phyloP scores from a whole-genome alignment of 2,797 vertebrate genomes.

The Crypturellus tataupa region DNA sequence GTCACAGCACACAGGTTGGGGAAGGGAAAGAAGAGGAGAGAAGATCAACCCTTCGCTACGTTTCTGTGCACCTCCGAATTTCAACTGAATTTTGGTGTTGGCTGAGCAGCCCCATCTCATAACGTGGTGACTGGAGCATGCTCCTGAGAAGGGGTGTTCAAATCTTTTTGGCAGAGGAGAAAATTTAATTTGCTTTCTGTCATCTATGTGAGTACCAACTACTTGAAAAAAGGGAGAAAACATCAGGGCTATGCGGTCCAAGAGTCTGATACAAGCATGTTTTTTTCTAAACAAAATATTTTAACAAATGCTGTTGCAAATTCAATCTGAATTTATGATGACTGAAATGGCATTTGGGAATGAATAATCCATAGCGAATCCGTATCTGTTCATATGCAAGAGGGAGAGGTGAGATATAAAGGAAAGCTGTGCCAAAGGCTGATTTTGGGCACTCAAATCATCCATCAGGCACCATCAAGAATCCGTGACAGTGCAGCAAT shows the following conservation, averaged over 20 bases:
- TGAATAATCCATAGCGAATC: background rate
- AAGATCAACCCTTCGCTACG: fast-evolving
- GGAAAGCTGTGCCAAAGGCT: background rate
- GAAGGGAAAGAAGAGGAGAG: background rate
- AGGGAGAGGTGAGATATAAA: background rate
- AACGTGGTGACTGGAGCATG: background rate
- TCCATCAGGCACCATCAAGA: background rate
- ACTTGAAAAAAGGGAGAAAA: background rate
- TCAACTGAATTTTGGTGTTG: background rate
- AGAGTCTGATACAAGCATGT: background rate
- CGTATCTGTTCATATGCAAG: background rate
- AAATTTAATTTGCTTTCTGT: background rate
- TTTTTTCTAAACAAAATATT: background rate
- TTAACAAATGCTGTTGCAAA: background rate
- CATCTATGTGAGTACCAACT: background rate
- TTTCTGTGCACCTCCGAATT: fast-evolving
- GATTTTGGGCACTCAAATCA: background rate
- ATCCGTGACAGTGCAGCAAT: background rate
- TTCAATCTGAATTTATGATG: background rate
- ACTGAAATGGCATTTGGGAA: background rate
- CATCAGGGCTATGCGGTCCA: fast-evolving
- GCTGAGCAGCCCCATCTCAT: background rate
- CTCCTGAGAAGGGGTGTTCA: background rate
- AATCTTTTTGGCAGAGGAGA: background rate
- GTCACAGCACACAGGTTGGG: background rate